Conservation (phyloP, 53 echinoderm and acorn worm species). For the Paracentrotus lividus region DNA sequence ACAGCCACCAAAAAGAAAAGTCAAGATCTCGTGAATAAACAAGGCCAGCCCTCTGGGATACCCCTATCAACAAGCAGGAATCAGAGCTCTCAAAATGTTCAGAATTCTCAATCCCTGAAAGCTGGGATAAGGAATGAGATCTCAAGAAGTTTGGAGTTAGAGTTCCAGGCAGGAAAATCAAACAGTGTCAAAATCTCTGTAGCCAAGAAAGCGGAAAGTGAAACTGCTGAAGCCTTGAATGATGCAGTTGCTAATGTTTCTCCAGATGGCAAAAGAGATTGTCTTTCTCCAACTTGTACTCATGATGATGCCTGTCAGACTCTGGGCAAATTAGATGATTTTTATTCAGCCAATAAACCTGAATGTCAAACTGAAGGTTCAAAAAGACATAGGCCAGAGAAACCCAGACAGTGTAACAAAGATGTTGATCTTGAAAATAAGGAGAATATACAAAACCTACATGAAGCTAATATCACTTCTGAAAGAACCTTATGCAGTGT, state of each 20-base stretch:
- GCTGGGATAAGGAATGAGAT: background rate
- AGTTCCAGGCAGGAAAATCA: background rate
- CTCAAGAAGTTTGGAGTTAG: background rate
- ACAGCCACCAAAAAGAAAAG: constrained; percentile 28
- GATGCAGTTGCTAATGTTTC: background rate
- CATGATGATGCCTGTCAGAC: background rate
- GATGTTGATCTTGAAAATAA: background rate
- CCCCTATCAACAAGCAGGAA: background rate
- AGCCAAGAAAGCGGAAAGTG: background rate
- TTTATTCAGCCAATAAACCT: background rate
- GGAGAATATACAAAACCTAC: background rate
- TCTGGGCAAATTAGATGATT: background rate
- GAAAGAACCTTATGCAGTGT: background rate
- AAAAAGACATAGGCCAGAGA: background rate
- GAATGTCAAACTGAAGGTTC: background rate
- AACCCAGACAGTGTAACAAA: background rate
- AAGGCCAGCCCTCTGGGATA: background rate
- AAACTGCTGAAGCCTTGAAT: background rate
- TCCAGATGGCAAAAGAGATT: background rate
- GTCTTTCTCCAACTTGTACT: background rate
- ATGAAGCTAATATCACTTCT: background rate
- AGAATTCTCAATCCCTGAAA: background rate
- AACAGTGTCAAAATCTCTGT: background rate
- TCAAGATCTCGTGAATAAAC: background rate
- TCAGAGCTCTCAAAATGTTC: background rate